Evolutionary conservation across 2,888 invertebrate species (phyloP).

Genomic region (Chromoteleia sp.): DNA sequence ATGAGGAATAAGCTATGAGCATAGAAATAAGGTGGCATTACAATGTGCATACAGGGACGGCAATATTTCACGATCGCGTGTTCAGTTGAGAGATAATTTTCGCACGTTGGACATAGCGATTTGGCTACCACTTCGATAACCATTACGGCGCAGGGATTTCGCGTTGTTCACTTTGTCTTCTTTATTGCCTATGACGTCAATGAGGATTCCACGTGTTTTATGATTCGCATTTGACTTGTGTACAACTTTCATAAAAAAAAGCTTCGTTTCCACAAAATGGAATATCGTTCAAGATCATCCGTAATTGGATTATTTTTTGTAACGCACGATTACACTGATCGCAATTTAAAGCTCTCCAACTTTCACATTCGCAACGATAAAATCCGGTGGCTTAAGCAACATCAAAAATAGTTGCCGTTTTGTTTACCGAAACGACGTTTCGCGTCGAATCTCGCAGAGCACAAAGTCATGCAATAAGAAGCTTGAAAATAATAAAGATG

Average conservation of each 20-base stretch:
- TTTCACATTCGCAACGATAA: background rate
- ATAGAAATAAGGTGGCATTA: constrained; percentile 64
- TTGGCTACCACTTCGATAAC: constrained; percentile 72
- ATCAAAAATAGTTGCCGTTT: background rate
- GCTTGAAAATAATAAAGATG: constrained; percentile 54
- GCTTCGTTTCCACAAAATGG: too few relatives aligned
- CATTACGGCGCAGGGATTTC: constrained; percentile 72
- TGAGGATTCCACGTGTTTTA: constrained; percentile 28
- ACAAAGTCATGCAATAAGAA: constrained; percentile 22
- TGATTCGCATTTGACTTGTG: constrained; percentile 25
- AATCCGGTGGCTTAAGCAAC: too few relatives aligned
- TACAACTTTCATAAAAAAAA: too few relatives aligned
- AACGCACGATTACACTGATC: background rate
- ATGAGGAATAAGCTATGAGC: constrained; percentile 44
- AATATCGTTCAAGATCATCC: too few relatives aligned
- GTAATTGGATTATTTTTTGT: too few relatives aligned
- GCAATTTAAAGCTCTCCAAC: too few relatives aligned
- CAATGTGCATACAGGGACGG: constrained; percentile 49
- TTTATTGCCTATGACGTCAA: constrained; percentile 73
- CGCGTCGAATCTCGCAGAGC: constrained; percentile 5
- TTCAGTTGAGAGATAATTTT: constrained; percentile 75
- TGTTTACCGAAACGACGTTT: constrained; percentile 4
- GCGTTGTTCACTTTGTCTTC: constrained; percentile 74
- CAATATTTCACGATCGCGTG: constrained; percentile 74
- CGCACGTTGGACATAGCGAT: constrained; percentile 74